Conservation (phyloP, 2,888 invertebrate genomes). For the Diaprepes abbreviatus region DNA sequence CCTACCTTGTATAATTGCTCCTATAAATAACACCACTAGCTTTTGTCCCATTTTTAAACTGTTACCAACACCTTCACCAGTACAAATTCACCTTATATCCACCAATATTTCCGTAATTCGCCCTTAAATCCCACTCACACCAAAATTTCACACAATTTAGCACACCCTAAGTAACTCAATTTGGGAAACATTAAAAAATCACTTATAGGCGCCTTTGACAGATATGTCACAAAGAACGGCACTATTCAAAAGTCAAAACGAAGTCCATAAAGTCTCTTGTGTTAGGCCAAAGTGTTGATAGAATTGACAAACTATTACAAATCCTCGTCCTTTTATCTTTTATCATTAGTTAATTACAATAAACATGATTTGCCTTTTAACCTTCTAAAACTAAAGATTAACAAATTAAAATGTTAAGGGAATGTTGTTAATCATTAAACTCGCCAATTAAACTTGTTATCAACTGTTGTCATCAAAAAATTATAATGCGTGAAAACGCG, state of each 20-base stretch:
- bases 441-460: slow-evolving; percentile 12
- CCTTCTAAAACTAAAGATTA: not conserved
- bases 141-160: slow-evolving; percentile 10
- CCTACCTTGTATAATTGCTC: slow-evolving; percentile 33
- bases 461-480: slow-evolving; percentile 13
- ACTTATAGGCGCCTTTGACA: not conserved
- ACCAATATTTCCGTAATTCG: not conserved
- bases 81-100: slow-evolving; percentile 6
- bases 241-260: not conserved
- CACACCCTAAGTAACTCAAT: slow-evolving; percentile 10
- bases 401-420: not conserved
- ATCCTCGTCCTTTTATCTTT: not conserved
- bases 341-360: slow-evolving; percentile 1
- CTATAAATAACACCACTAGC: slow-evolving; percentile 13
- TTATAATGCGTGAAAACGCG: slow-evolving; percentile 25
- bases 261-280: not conserved
- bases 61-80: slow-evolving; percentile 1
- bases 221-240: not conserved
- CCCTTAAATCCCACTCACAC: not conserved
- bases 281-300: not conserved
- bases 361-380: slow-evolving; percentile 3
- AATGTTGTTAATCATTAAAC: slow-evolving; percentile 6
- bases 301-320: not conserved
- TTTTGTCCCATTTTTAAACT: slow-evolving; percentile 26
- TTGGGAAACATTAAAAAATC: not conserved